Evolutionary conservation across 2,797 vertebrate genomes (phyloP).

Genomic region (Pitangus sulphuratus): DNA sequence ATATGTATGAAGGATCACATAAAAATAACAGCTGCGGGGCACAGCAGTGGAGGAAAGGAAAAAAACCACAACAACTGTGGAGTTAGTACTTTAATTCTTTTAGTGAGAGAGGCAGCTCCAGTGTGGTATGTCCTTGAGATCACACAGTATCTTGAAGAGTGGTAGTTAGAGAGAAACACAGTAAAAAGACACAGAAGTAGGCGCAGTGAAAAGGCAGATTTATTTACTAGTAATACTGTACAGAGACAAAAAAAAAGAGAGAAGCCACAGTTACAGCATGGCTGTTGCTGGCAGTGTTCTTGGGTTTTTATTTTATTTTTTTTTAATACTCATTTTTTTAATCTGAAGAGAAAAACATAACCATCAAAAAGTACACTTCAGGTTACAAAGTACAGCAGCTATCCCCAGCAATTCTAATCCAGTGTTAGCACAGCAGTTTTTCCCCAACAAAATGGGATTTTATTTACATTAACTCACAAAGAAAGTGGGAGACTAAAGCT

Average conservation of each 20-base stretch:
- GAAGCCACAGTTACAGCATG: conserved; percentile 84
- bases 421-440: conserved; percentile 79
- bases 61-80: not conserved
- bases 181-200: conserved; percentile 79
- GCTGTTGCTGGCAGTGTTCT: conserved; percentile 83
- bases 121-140: not conserved
- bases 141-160: not conserved
- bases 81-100: conserved; percentile 52
- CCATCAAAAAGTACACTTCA: conserved; percentile 84
- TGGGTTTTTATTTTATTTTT: conserved; percentile 60
- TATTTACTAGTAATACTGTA: conserved; percentile 89
- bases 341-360: conserved; percentile 78
- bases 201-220: conserved; percentile 86
- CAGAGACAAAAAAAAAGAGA: conserved; percentile 82
- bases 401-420: conserved; percentile 80
- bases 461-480: conserved; percentile 81
- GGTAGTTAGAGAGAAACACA: conserved; percentile 73
- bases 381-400: conserved; percentile 85
- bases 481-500: conserved; percentile 74
- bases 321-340: conserved; percentile 52
- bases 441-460: conserved; percentile 68
- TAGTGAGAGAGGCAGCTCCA: conserved; percentile 2
- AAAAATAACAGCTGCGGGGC: conserved; percentile 10
- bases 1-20: not conserved
- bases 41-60: not conserved